phyloP scores from a whole-genome alignment of 2,888 invertebrate genomes.

The Phaedon cochleariae region DNA sequence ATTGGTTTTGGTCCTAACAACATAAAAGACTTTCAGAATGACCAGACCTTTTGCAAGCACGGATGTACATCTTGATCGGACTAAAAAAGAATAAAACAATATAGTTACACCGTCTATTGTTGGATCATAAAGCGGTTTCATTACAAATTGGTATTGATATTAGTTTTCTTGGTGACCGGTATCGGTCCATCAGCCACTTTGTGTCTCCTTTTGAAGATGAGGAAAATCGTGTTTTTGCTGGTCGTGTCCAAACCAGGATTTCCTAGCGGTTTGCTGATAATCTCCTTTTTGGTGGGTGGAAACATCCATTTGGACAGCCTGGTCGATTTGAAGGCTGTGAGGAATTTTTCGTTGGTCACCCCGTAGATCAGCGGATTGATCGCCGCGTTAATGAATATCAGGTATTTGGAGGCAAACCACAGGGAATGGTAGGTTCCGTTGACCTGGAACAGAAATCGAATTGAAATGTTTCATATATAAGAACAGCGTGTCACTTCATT shows the following conservation, averaged over 20 bases:
- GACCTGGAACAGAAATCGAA: slow-evolving; percentile 58
- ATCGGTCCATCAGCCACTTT: slow-evolving; percentile 14
- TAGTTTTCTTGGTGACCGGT: slow-evolving; percentile 21
- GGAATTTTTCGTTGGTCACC: slow-evolving; percentile 75
- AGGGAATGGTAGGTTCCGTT: slow-evolving; percentile 67
- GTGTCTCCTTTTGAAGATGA: slow-evolving; percentile 42
- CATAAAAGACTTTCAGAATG: too few species aligned
- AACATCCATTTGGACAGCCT: slow-evolving; percentile 63
- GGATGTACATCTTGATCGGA: too few species aligned
- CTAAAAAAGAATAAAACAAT: too few species aligned
- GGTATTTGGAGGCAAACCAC: slow-evolving; percentile 75
- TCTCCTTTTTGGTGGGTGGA: slow-evolving; percentile 26
- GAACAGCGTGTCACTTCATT: too few species aligned
- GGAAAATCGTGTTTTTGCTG: slow-evolving; percentile 40
- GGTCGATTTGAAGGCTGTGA: slow-evolving; percentile 71
- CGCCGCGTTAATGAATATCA: slow-evolving; percentile 77
- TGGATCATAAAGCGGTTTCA: too few species aligned
- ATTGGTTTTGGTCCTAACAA: too few species aligned
- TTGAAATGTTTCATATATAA: too few species aligned
- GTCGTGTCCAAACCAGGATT: slow-evolving; percentile 31
- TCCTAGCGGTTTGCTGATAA: slow-evolving; percentile 21
- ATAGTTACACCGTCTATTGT: too few species aligned
- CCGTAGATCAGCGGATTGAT: slow-evolving; percentile 82
- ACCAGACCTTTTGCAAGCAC: too few species aligned
- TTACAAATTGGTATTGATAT: slow-evolving; percentile 23